These are phyloP conservation scores for Polietes domitor DNA, from an alignment of 2,888 invertebrate species.

Conservation along the genomic window DNA sequence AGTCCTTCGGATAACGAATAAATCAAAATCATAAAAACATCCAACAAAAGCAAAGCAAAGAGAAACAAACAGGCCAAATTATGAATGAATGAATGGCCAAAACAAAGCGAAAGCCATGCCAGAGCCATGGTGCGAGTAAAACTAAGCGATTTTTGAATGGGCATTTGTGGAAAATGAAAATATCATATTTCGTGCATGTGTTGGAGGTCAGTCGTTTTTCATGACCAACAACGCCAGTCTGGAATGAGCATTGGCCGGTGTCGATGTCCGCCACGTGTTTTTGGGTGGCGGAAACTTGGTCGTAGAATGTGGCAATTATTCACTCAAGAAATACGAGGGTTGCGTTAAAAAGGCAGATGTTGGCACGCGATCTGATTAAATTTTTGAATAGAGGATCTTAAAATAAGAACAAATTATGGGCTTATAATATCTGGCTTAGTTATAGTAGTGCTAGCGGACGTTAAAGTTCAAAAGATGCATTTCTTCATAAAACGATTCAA, in stretches of 20 bases:
- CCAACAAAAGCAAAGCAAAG: neutral
- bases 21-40: constrained; percentile 8
- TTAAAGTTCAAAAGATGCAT: too few relatives aligned
- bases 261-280: neutral
- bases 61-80: constrained; percentile 10
- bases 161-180: constrained; percentile 11
- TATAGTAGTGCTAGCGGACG: too few relatives aligned
- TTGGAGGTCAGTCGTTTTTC: too few relatives aligned
- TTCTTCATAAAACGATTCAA: too few relatives aligned
- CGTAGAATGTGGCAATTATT: too few relatives aligned
- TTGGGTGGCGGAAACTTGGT: neutral
- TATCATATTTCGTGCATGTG: neutral
- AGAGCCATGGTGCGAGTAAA: neutral
- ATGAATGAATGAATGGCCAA: constrained; percentile 1
- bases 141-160: neutral
- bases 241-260: neutral
- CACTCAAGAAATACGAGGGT: too few relatives aligned
- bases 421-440: too few relatives aligned
- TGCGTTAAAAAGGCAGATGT: too few relatives aligned
- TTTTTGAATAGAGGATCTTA: too few relatives aligned
- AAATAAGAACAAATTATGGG: too few relatives aligned
- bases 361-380: too few relatives aligned
- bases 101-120: neutral
- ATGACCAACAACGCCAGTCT: neutral
- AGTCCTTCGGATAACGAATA: constrained; percentile 4